phyloP scores from a whole-genome alignment of 2,113 vertebrate species.

The Muntiacus reevesi region DNA sequence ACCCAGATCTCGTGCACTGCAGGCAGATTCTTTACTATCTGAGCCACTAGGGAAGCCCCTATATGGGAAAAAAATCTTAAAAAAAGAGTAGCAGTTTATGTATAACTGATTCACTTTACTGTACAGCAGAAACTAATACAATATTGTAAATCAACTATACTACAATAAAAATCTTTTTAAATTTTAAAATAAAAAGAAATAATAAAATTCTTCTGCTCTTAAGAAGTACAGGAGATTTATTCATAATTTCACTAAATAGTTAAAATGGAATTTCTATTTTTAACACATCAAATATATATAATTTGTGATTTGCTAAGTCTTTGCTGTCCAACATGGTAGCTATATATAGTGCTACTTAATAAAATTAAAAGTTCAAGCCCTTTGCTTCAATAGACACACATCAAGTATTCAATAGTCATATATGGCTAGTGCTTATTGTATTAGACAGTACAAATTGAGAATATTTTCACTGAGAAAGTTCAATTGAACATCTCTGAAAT shows the following conservation, averaged over 20 bases:
- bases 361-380: background rate
- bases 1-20: background rate
- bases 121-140: background rate
- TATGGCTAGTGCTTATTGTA: background rate
- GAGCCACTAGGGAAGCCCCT: background rate
- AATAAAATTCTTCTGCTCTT: background rate
- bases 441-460: background rate
- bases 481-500: background rate
- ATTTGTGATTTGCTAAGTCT: background rate
- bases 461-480: background rate
- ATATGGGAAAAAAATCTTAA: background rate
- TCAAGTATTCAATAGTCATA: background rate
- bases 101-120: background rate
- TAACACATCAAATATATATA: background rate
- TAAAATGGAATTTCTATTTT: background rate
- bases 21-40: background rate
- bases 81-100: background rate
- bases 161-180: background rate
- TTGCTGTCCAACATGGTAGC: background rate
- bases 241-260: background rate
- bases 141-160: background rate
- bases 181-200: background rate
- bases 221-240: background rate
- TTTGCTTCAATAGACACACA: background rate
- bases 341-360: background rate